These are phyloP conservation scores for Tridacna crocea DNA, from an alignment of 2,888 invertebrate genomes.

Conservation along the genomic window DNA sequence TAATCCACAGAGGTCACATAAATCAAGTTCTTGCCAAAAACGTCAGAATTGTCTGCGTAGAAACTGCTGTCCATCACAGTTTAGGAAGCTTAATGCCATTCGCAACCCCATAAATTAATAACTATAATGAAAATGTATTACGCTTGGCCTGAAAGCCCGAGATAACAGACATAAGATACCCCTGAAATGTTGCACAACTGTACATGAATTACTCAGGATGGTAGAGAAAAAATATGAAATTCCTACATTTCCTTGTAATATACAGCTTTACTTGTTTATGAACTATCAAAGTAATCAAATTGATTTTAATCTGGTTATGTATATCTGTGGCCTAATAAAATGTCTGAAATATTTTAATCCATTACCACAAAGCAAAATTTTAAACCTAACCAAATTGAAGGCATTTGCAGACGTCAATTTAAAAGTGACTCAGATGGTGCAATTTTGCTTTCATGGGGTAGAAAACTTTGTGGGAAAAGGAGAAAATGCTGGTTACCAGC, in stretches of 20 bases:
- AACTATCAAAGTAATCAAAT: too few relatives aligned
- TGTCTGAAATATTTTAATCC: too few relatives aligned
- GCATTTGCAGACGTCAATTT: too few relatives aligned
- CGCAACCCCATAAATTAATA: conserved; percentile 63
- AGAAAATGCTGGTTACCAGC: neutral
- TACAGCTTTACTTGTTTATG: too few relatives aligned
- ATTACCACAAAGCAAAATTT: too few relatives aligned
- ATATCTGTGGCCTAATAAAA: too few relatives aligned
- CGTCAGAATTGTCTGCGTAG: conserved; percentile 57
- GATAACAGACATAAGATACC: conserved; percentile 31
- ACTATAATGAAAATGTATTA: conserved; percentile 61
- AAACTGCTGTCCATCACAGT: conserved; percentile 46
- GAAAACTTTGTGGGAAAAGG: neutral
- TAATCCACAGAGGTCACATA: conserved; percentile 41
- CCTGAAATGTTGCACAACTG: conserved; percentile 23
- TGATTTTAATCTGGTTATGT: too few relatives aligned
- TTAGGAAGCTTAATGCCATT: conserved; percentile 56
- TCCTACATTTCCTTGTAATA: conserved; percentile 5
- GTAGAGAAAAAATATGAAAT: neutral
- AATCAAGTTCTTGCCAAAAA: conserved; percentile 49
- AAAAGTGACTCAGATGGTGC: too few relatives aligned
- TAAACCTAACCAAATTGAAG: too few relatives aligned
- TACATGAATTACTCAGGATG: conserved; percentile 11
- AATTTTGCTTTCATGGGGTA: too few relatives aligned
- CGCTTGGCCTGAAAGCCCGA: conserved; percentile 30